Evolutionary conservation across 1,140 invertebrate genomes (phyloP), one percentile per base, ranked within the genome.

Genomic region (Parasteatoda tepidariorum): DNA sequence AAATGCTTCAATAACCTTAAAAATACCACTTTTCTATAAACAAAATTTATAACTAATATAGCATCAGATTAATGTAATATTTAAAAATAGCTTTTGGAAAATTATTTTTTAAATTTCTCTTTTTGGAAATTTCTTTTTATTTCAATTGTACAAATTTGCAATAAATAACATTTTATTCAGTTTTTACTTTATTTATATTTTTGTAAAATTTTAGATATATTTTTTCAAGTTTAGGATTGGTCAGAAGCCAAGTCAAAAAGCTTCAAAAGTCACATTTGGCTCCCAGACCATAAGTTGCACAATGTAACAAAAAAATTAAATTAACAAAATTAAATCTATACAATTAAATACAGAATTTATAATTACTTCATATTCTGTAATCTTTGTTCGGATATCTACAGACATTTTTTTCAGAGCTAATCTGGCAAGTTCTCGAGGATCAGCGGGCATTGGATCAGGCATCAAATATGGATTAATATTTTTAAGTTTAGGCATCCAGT

Each of bases 401-500:
- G 93, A 93, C 88, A 99, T 98, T 87, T 96, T 93, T 85, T 93
- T 89, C 48, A 99, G 92, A 0, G 96, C 96, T 31, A 97, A 79
- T 87, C 92, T 93, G 0, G 97, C 96, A n/a, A 99, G 88, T 88
- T 96, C 93, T 7, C 94, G 89, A 1, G 92, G 89, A 87, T 97
- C 93, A 85, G 90, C 91, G 2, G 95, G 94, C 34, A 95, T 85
- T 1, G 92, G 91, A 38, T 92, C 90, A 0, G 97, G 95, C 55
- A 98, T 88, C 1, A 93, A 92, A 93, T 95, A 99, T 2, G 98
- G 98, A 85, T 95, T 96, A 0, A 94, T 88, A 88, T 98, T 93
- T 87, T 93, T 95, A 87, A 99, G 96, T 89, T 99, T 99, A 3
- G 97, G 97, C 93, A 98, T 94, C 98, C 98, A 99, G 88, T 99